phyloP scores from a whole-genome alignment of 1,140 invertebrate species.

The Lerema accius region DNA sequence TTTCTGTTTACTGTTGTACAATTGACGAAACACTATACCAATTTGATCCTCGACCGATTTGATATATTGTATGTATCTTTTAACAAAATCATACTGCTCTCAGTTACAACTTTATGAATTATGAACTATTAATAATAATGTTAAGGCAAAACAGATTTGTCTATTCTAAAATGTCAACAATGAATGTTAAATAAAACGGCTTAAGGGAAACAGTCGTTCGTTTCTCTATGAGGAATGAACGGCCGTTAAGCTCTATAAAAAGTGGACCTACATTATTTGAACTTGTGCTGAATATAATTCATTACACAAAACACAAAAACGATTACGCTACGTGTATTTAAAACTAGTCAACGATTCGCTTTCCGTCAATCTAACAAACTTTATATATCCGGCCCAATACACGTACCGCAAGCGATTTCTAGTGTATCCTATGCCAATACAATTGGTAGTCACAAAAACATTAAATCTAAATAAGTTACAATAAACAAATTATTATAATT shows the following conservation, averaged over 20 bases:
- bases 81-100: slow-evolving; percentile 78
- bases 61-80: slow-evolving; percentile 73
- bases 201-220: slow-evolving; percentile 59
- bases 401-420: slow-evolving; percentile 32
- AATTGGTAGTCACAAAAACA: slow-evolving; percentile 60
- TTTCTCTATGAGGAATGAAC: slow-evolving; percentile 59
- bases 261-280: slow-evolving; percentile 79
- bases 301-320: slow-evolving; percentile 61
- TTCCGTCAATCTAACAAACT: neutral
- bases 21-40: slow-evolving; percentile 74
- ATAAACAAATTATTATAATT: slow-evolving; percentile 75
- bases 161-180: slow-evolving; percentile 82
- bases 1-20: slow-evolving; percentile 72
- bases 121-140: slow-evolving; percentile 78
- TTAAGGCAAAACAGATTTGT: slow-evolving; percentile 81
- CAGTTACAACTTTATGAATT: slow-evolving; percentile 75
- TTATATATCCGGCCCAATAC: neutral
- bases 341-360: neutral
- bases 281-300: slow-evolving; percentile 76
- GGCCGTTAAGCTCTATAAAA: slow-evolving; percentile 74
- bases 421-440: slow-evolving; percentile 61
- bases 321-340: slow-evolving; percentile 23
- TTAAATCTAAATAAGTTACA: slow-evolving; percentile 79
- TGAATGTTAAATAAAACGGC: slow-evolving; percentile 80
- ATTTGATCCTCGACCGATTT: slow-evolving; percentile 66